Conservation (phyloP, 1,140 invertebrate species). For the Zaprionus capensis region DNA sequence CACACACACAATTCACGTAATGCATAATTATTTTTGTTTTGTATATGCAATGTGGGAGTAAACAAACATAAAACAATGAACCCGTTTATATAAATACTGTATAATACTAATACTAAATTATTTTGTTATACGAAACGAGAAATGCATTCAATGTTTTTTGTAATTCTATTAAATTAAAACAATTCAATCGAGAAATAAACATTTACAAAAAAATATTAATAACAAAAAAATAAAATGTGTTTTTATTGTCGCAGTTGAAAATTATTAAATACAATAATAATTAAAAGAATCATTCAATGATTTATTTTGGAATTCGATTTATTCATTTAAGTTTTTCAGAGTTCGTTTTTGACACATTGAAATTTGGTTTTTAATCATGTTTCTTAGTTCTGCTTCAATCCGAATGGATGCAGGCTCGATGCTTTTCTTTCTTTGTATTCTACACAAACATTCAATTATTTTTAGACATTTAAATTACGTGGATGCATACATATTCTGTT, state of each 20-base stretch:
- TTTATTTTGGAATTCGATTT: conserved; percentile 59
- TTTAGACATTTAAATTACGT: conserved; percentile 52
- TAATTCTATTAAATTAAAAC: conserved; percentile 82
- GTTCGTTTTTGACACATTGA: conserved; percentile 77
- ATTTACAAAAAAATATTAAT: conserved; percentile 76
- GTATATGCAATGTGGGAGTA: conserved; percentile 60
- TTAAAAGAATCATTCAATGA: background rate
- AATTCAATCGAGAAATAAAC: conserved; percentile 78
- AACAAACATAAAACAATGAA: conserved; percentile 43
- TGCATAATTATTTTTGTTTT: conserved; percentile 76
- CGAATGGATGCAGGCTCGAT: conserved; percentile 34
- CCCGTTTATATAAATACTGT: conserved; percentile 80
- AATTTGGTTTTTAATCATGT: conserved; percentile 58
- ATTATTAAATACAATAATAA: too few relatives aligned
- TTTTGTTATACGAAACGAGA: conserved; percentile 82
- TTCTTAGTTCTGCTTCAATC: conserved; percentile 39
- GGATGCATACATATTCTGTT: conserved; percentile 24
- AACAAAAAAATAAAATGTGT: conserved; percentile 51
- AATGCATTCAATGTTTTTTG: conserved; percentile 78
- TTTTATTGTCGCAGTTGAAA: background rate
- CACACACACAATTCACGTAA: conserved; percentile 67
- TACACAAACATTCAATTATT: conserved; percentile 71
- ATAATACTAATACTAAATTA: conserved; percentile 84
- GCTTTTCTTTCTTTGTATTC: conserved; percentile 18
- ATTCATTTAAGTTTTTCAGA: conserved; percentile 66